These are phyloP conservation scores for Sebastes variabilis DNA, from an alignment of 2,797 vertebrate genomes.

Conservation along the genomic window DNA sequence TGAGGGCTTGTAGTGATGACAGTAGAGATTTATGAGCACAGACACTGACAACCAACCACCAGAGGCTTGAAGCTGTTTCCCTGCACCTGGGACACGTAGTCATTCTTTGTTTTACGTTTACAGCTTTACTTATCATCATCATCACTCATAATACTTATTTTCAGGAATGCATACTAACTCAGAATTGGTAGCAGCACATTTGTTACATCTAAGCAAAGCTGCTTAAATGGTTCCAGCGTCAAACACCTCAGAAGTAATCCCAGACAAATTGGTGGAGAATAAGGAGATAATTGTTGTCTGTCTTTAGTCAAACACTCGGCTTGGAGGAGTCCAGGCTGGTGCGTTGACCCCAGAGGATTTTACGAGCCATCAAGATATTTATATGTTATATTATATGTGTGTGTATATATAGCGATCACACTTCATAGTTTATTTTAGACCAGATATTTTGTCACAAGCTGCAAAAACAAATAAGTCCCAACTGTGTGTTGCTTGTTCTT, in stretches of 20 bases:
- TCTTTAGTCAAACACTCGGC: slow-evolving; percentile 33
- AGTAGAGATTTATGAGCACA: slow-evolving; percentile 66
- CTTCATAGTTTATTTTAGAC: too few relatives aligned
- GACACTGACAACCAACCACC: slow-evolving; percentile 43
- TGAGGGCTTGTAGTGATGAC: slow-evolving; percentile 37
- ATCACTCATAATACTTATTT: neutral
- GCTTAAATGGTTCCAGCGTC: slow-evolving; percentile 3
- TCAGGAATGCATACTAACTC: neutral
- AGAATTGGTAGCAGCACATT: neutral
- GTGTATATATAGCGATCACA: neutral
- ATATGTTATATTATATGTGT: too few relatives aligned
- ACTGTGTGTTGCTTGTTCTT: too few relatives aligned
- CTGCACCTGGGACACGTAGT: slow-evolving; percentile 59
- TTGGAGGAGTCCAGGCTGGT: slow-evolving; percentile 52
- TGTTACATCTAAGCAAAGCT: neutral
- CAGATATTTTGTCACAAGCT: too few relatives aligned
- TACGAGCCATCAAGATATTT: neutral
- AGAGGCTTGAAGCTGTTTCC: slow-evolving; percentile 32
- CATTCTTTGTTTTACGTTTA: slow-evolving; percentile 37
- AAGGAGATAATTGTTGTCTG: slow-evolving; percentile 48
- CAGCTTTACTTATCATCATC: slow-evolving; percentile 8
- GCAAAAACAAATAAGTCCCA: too few relatives aligned
- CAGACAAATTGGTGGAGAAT: slow-evolving; percentile 60
- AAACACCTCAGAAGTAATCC: slow-evolving; percentile 46
- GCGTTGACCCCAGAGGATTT: slow-evolving; percentile 22